Base-by-base conservation (phyloP, 2,888 invertebrate species). In the Serrognathus titanus region DNA sequence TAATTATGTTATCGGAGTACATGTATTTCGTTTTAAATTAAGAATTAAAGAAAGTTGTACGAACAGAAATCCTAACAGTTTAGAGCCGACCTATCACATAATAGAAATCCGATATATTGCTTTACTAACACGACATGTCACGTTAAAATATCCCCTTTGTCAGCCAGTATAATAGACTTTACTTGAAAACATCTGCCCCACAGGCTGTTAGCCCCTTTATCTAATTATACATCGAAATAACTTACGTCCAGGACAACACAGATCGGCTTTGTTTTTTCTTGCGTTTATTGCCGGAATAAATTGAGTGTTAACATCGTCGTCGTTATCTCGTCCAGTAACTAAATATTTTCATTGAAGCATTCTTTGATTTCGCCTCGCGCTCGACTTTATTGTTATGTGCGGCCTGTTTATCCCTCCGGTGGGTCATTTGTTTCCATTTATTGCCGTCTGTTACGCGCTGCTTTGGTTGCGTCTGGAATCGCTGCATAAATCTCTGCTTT, bases 61-160 rank as follows among this genome's bases (percentile, higher is more conserved):
- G 38, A 38, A 55, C 49, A 43, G 50, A 43, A 38, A 16, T 49
- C 49, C 49, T 36, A 49, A 55, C 48, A 50, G 43, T 39, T 12
- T 37, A 31, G 37, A 37, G 49, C 31, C 39, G 40, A 48, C 43
- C 36, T 50, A 46, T 49, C 37, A 43, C 48, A 52, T 57, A 51
- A 56, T 56, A 58, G 60, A 61, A 61, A 61, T 58, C 50, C 60
- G 60, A 61, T 61, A 61, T 61, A 58, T 61, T 56, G 56, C 58
- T 51, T 53, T 53, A 53, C 53, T 58, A 55, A 48, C 51, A 16
- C 46, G 51, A 43, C 51, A 51, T 48, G 49, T 51, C 57, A 55
- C 39, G 53, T 55, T 48, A 51, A 59, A 61, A 61, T 56, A 53
- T 55, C 47, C 56, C 58, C 56, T 54, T 56, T 61, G 61, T 61